phyloP scores from a whole-genome alignment of 1,140 invertebrate genomes.

The Hyposmocoma kahamanoa region DNA sequence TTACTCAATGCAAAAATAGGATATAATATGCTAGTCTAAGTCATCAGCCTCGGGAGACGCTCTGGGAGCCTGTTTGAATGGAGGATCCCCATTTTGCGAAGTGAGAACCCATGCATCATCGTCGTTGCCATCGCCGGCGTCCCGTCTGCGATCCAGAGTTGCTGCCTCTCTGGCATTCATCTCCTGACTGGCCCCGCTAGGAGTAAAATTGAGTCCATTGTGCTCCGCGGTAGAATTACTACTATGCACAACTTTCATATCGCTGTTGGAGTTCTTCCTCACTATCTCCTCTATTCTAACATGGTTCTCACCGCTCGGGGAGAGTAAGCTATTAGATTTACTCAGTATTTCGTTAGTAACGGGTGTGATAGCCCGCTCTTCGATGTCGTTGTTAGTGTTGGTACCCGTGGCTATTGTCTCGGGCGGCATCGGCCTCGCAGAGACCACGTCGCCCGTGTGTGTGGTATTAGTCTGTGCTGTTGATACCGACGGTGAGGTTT shows the following conservation, averaged over 20 bases:
- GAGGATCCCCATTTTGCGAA: conserved; percentile 1
- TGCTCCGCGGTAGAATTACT: conserved; percentile 23
- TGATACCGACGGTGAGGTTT: conserved; percentile 61
- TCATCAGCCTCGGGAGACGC: conserved; percentile 45
- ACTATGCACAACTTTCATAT: conserved; percentile 25
- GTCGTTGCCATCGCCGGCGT: conserved; percentile 12
- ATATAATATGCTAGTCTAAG: conserved; percentile 36
- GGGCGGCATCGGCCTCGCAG: conserved; percentile 37
- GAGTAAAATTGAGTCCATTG: conserved; percentile 17
- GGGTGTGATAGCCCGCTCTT: conserved; percentile 21
- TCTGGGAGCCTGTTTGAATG: conserved; percentile 31
- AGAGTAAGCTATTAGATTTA: conserved; percentile 13
- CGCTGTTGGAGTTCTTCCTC: conserved; percentile 31
- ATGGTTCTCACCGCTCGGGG: conserved; percentile 22
- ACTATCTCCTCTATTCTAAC: conserved; percentile 57
- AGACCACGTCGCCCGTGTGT: conserved; percentile 58
- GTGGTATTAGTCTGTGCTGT: conserved; percentile 70
- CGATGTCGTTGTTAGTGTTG: conserved; percentile 40
- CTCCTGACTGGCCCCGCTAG: conserved; percentile 21
- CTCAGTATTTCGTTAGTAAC: conserved; percentile 23
- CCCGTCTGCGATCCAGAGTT: conserved; percentile 56
- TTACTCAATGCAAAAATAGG: conserved; percentile 19
- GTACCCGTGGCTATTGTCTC: conserved; percentile 56
- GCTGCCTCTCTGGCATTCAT: conserved; percentile 22
- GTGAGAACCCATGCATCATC: conserved; percentile 27